Evolutionary conservation across 64 coral and sea anemone genomes (phyloP), one percentile per base, ranked within the genome.

Genomic region (Montipora efflorescens): DNA sequence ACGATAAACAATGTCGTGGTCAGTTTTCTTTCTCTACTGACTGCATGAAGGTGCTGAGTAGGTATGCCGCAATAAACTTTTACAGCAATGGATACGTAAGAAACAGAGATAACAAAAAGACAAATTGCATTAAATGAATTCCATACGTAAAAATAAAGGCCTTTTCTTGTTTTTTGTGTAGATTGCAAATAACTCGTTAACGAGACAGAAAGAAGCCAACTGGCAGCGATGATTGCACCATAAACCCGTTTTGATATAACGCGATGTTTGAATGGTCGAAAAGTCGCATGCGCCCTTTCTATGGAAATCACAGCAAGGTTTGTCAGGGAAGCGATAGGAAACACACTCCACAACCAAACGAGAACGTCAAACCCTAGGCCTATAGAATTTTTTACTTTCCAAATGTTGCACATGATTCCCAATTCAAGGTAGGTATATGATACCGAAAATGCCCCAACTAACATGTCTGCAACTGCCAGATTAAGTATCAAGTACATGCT

Each of bases 1-100:
- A 57, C 48, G 7, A 80, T 80, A 2, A 80, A 80, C 78, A 80
- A 55, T 80, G 78, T 80, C 48, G 4, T 22, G 48, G 78, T 57
- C 78, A 80, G 78, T 80, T 80, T 80, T 57, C 51, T 80, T 28
- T 80, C 78, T 57, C 78, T 80, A 55, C 20, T 58, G 49, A 49
- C 51, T 25, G 78, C 78, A 55, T 19, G 18, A 80, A 58, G 8
- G 51, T 59, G 48, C 25, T 15, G 74, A 76, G 25, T 0, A 19
- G 53, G 78, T 19, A 19, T 19, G 10, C 49, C n/a, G n/a, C 20
- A 55, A 8, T 50, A 50, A 10, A 80, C 9, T 80, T 80, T 80
- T 10, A 55, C 47, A 80, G 4, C 49, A 80, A 80, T 80, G 20
- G 50, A 80, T 4, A 19, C 5, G 78, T 80, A 80, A 80, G 78